Evolutionary conservation across 2,113 vertebrate species (phyloP).

Genomic region (Thomomys bottae): DNA sequence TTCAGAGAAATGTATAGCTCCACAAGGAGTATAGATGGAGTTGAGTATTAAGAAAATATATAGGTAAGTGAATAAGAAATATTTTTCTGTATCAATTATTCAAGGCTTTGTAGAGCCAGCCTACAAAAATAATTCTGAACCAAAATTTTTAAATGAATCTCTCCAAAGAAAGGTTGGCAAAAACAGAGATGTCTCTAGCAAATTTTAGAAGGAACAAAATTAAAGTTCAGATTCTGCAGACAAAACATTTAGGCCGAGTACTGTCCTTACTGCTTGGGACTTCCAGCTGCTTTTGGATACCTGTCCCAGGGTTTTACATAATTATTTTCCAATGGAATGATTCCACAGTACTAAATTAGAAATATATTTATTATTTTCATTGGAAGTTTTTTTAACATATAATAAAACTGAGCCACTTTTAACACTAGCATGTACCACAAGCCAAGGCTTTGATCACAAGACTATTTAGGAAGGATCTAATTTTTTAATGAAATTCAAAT

Average conservation of each 20-base stretch:
- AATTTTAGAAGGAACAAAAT: conserved; percentile 75
- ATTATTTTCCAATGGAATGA: conserved; percentile 83
- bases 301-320: conserved; percentile 73
- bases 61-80: not conserved
- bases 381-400: conserved; percentile 72
- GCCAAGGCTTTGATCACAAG: conserved; percentile 51
- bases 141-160: conserved; percentile 33
- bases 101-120: not conserved
- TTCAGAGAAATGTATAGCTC: not conserved
- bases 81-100: conserved; percentile 29
- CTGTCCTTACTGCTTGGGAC: conserved; percentile 62
- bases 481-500: conserved; percentile 63
- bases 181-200: conserved; percentile 55
- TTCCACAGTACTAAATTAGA: conserved; percentile 79
- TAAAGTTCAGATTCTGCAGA: conserved; percentile 74
- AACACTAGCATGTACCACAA: conserved; percentile 59
- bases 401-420: conserved; percentile 73
- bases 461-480: conserved; percentile 37
- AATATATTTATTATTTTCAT: conserved; percentile 82
- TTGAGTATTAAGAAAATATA: not conserved
- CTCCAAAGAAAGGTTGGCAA: conserved; percentile 39
- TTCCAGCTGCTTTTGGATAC: conserved; percentile 83
- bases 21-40: not conserved
- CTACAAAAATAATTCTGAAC: conserved; percentile 56
- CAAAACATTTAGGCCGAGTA: conserved; percentile 69